These are phyloP conservation scores for Chelonoidis abingdonii DNA, from an alignment of 2,113 vertebrate species.

Conservation along the genomic window DNA sequence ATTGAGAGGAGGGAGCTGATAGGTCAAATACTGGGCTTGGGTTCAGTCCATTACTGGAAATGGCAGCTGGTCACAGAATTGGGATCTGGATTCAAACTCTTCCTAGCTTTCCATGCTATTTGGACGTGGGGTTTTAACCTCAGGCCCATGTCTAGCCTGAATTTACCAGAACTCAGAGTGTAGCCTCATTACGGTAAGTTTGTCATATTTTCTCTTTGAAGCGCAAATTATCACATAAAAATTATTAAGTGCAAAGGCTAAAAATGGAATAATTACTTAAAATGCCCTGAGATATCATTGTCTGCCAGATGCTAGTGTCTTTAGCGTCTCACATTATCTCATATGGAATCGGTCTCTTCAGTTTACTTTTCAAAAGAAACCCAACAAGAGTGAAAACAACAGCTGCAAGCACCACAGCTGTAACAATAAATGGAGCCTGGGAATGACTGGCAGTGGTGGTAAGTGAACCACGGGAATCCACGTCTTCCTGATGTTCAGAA, in stretches of 20 bases:
- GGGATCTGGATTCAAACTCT: neutral
- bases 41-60: neutral
- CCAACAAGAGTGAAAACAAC: neutral
- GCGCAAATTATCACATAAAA: neutral
- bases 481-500: neutral
- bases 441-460: neutral
- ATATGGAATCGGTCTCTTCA: neutral
- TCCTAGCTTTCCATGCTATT: neutral
- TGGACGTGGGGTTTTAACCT: neutral
- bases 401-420: neutral
- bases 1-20: neutral
- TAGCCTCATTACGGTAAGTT: neutral
- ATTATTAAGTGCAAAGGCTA: neutral
- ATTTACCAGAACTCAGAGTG: neutral
- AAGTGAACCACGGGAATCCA: rapidly evolving
- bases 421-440: rapidly evolving
- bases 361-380: conserved; percentile 1
- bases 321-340: neutral
- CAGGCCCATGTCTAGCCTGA: neutral
- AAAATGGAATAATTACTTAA: neutral
- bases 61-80: neutral
- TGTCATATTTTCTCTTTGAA: neutral
- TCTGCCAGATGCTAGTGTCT: neutral
- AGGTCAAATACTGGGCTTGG: neutral
- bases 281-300: neutral